These are phyloP conservation scores for Blastobasis lacticolella DNA, from an alignment of 2,888 invertebrate genomes.

Conservation along the genomic window DNA sequence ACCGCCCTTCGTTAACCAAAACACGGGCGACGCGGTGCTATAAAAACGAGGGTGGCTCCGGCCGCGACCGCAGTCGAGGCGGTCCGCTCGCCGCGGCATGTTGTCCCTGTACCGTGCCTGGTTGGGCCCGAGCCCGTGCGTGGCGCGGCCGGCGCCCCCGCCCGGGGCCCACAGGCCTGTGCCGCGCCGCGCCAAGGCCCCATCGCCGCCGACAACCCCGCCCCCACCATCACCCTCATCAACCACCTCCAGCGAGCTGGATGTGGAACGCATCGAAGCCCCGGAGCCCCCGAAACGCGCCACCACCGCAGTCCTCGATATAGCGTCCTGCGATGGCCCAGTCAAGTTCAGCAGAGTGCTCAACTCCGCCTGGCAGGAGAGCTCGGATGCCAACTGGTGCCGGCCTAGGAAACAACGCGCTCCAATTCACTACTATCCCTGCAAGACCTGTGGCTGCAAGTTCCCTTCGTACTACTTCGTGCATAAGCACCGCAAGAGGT, in stretches of 20 bases:
- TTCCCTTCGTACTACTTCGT: slow-evolving; percentile 96
- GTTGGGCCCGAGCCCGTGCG: slow-evolving; percentile 65
- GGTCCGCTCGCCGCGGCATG: slow-evolving; percentile 35
- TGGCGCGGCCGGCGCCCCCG: slow-evolving; percentile 59
- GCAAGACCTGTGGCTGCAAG: slow-evolving; percentile 93
- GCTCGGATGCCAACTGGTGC: slow-evolving; percentile 82
- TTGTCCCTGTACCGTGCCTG: slow-evolving; percentile 70
- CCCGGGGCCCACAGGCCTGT: slow-evolving; percentile 66
- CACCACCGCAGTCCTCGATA: slow-evolving; percentile 79
- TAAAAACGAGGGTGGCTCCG: slow-evolving; percentile 11
- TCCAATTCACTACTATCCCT: slow-evolving; percentile 93
- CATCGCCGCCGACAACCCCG: slow-evolving; percentile 44
- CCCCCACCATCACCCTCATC: slow-evolving; percentile 56
- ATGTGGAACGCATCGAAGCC: slow-evolving; percentile 56
- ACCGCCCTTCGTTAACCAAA: too few species aligned
- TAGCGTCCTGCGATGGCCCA: slow-evolving; percentile 94
- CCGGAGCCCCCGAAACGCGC: slow-evolving; percentile 32
- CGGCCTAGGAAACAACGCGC: slow-evolving; percentile 86
- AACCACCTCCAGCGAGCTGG: slow-evolving; percentile 58
- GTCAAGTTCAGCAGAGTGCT: slow-evolving; percentile 88
- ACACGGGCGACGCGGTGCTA: not conserved
- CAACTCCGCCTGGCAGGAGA: slow-evolving; percentile 82
- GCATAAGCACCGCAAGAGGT: slow-evolving; percentile 90
- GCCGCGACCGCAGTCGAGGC: slow-evolving; percentile 27
- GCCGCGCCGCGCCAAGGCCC: slow-evolving; percentile 48